phyloP scores from a whole-genome alignment of 2,797 vertebrate genomes.

The Sebastes vulpes region DNA sequence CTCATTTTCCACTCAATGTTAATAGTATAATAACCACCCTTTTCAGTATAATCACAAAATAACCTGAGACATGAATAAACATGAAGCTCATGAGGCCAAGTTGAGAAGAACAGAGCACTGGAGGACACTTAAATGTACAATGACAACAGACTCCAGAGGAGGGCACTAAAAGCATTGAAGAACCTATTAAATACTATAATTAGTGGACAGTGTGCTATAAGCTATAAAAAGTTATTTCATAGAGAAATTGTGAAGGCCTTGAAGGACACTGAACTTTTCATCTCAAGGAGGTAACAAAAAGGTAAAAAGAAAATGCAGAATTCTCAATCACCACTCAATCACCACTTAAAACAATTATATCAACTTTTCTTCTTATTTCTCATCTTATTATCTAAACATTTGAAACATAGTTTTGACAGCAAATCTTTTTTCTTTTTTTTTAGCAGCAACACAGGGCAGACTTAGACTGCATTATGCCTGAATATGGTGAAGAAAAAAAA shows the following conservation, averaged over 20 bases:
- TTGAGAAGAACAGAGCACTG: background rate
- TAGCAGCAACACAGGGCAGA: constrained; percentile 11
- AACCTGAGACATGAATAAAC: background rate
- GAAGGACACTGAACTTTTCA: background rate
- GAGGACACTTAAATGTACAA: constrained; percentile 15
- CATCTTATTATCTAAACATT: background rate
- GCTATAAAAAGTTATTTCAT: background rate
- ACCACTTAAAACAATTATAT: background rate
- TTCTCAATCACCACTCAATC: background rate
- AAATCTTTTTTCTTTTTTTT: background rate
- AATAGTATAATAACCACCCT: background rate
- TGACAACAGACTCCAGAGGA: constrained; percentile 57
- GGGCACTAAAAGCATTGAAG: constrained; percentile 50
- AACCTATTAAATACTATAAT: background rate
- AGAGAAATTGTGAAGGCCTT: background rate
- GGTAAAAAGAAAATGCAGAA: background rate
- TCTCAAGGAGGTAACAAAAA: background rate
- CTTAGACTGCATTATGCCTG: constrained; percentile 9
- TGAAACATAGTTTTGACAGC: background rate
- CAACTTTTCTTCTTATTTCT: background rate
- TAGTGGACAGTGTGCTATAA: background rate
- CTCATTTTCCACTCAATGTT: background rate
- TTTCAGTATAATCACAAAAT: background rate
- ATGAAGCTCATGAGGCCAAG: background rate
- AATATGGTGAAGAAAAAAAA: constrained; percentile 1